Evolutionary conservation across 2,113 vertebrate genomes (phyloP).

Genomic region (Rhizomys pruinosus): DNA sequence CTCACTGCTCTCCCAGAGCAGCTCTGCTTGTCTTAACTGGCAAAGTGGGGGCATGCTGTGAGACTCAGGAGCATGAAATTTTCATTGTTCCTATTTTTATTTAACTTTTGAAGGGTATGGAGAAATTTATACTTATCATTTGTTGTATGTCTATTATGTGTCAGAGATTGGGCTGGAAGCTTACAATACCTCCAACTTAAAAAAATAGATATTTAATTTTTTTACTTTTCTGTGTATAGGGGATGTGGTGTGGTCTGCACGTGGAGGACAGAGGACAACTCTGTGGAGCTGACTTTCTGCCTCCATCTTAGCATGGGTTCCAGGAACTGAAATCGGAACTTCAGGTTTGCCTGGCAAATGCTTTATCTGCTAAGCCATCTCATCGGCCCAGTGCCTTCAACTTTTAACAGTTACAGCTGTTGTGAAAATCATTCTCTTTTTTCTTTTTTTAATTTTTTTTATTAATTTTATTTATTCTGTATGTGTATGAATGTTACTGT

Average conservation of each 20-base stretch:
- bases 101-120: constrained; percentile 7
- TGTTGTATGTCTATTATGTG: neutral
- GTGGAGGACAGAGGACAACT: neutral
- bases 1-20: neutral
- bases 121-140: neutral
- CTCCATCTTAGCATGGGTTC: neutral
- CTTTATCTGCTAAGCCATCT: neutral
- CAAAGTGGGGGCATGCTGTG: neutral
- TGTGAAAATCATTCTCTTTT: neutral
- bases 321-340: too few relatives aligned
- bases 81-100: neutral
- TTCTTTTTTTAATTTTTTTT: too few relatives aligned
- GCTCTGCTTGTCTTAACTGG: neutral
- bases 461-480: too few relatives aligned
- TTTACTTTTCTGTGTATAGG: neutral
- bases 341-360: too few relatives aligned
- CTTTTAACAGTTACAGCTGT: neutral
- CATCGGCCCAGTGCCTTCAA: neutral
- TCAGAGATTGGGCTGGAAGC: neutral
- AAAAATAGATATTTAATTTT: neutral
- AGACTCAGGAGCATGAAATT: neutral
- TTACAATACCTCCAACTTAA: neutral
- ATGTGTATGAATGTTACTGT: too few relatives aligned
- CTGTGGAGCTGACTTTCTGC: neutral
- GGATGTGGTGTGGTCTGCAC: too few relatives aligned